Evolutionary conservation across 1,140 invertebrate species (phyloP), one percentile per base, ranked within the genome.

Genomic region (Mactra quadrangularis): DNA sequence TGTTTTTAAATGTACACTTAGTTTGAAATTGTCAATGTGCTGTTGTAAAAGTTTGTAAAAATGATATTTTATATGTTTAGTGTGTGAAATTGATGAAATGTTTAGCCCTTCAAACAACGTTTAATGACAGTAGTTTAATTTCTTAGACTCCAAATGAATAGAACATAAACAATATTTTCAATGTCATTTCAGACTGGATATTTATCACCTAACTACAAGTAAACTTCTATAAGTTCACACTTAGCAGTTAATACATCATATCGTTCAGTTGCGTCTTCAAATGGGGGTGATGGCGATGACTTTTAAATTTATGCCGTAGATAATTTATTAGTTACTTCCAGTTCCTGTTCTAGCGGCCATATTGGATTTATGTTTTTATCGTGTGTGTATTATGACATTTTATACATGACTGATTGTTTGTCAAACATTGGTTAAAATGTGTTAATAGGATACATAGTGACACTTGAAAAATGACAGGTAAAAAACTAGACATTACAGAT

Each of bases 271-370:
- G 85, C 77, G 53, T 76, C 87, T 81, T 86, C 85, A 81, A 86
- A 85, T 86, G 85, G 84, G 87, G 87, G 84, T 78, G 77, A 86
- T 82, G 77, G 78, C 66, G 84, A 85, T 22, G 74, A 72, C 53
- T 84, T 62, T 59, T 59, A 68, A 57, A 53, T 27, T 6, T 9
- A 19, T 19, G 19, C 47, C 33, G 33, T 64, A 15, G 25, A 29
- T 52, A 31, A 25, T n/a, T n/a, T n/a, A n/a, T 57, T 17, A 31
- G 66, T 47, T 55, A 57, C 71, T 83, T 81, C 68, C 66, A 25
- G 53, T 60, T 59, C 64, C 17, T 71, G 55, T 60, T 50, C n/a
- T 55, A 55, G 47, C 41, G n/a, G 66, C 47, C 35, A 79, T 53
- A 53, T 45, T 33, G 45, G 60, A 79, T 64, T 41, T 41, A 50